Conservation (phyloP, 2,113 vertebrate genomes). For the Helogale parvula region DNA sequence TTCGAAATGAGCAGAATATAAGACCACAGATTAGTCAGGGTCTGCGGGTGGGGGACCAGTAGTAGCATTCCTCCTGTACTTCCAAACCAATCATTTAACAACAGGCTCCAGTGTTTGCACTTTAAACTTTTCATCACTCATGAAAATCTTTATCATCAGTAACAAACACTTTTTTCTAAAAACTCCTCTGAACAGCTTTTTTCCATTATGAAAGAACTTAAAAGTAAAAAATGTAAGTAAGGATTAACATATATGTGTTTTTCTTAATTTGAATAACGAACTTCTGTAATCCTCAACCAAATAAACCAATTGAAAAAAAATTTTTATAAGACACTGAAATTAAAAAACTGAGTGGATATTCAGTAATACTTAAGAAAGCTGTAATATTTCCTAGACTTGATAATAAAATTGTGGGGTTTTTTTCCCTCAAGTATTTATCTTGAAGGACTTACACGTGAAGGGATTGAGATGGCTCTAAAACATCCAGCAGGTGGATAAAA, state of each 20-base stretch:
- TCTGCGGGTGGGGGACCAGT: accelerated
- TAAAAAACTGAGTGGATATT: background rate
- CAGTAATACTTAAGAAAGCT: slow-evolving; percentile 31
- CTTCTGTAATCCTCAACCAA: slow-evolving; percentile 39
- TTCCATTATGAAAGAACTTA: background rate
- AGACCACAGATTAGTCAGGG: background rate
- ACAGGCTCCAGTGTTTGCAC: background rate
- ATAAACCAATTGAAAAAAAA: background rate
- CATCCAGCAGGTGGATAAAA: slow-evolving; percentile 13
- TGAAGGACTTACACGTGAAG: background rate
- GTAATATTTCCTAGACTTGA: slow-evolving; percentile 12
- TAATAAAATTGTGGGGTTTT: background rate
- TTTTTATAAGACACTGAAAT: background rate
- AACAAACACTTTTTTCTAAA: slow-evolving; percentile 32
- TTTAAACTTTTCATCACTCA: slow-evolving; percentile 20
- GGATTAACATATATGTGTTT: background rate
- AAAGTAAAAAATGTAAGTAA: slow-evolving; percentile 39
- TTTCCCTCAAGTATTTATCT: background rate
- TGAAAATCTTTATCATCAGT: background rate
- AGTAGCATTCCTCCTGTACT: background rate
- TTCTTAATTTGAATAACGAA: background rate
- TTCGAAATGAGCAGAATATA: slow-evolving; percentile 17
- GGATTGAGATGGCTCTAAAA: background rate
- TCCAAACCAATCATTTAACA: slow-evolving; percentile 29
- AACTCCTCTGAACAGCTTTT: background rate